A percentile compares a stretch with the other conserved stretches of the same genome.
Conservation (phyloP, 2,888 invertebrate genomes). For the Xestia xanthographa region DNA sequence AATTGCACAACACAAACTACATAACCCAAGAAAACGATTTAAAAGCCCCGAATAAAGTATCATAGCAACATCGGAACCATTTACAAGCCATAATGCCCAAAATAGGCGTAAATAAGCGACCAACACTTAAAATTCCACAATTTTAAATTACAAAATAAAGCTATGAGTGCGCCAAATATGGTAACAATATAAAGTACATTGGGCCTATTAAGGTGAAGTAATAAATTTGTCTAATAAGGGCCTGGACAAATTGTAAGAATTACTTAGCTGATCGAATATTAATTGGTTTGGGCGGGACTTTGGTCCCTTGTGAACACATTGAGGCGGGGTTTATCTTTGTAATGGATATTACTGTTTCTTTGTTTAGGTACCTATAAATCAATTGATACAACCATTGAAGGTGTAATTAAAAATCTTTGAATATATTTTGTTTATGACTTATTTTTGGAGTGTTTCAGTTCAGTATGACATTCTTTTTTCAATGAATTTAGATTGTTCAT, state of each 20-base stretch:
- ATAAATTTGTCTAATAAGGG: constrained; percentile 79
- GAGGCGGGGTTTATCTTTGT: constrained; percentile 46
- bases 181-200: constrained; percentile 72
- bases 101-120: constrained; percentile 18
- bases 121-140: constrained; percentile 55
- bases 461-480: neutral
- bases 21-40: constrained; percentile 10
- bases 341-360: constrained; percentile 14
- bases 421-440: neutral
- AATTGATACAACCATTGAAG: neutral
- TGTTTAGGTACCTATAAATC: constrained; percentile 11
- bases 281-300: constrained; percentile 65
- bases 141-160: constrained; percentile 70
- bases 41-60: constrained; percentile 12
- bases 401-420: neutral
- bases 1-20: neutral
- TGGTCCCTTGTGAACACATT: constrained; percentile 3
- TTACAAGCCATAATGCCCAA: constrained; percentile 38
- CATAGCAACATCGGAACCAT: constrained; percentile 8
- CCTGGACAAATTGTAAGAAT: constrained; percentile 82
- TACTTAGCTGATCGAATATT: constrained; percentile 77
- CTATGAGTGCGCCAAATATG: constrained; percentile 67
- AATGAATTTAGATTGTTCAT: too few relatives aligned
- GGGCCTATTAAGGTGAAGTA: constrained; percentile 69
- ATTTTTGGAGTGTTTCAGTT: neutral